phyloP scores from a whole-genome alignment of 2,797 vertebrate genomes.

The Catamblyrhynchus diadema region DNA sequence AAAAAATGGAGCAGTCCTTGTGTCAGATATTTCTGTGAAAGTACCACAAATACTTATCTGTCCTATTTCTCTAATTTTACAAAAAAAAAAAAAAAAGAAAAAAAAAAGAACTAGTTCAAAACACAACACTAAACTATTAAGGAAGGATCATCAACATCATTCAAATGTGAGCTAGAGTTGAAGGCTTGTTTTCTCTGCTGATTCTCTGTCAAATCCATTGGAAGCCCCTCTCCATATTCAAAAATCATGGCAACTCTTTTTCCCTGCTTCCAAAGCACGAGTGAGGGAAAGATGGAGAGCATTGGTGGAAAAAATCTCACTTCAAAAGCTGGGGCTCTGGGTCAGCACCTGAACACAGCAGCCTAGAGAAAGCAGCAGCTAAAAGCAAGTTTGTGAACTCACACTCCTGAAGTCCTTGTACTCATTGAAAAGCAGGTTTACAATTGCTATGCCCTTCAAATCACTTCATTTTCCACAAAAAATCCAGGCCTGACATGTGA shows the following conservation, averaged over 20 bases:
- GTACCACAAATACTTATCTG: neutral
- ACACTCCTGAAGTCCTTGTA: neutral
- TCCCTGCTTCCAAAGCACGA: neutral
- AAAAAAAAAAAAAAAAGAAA: neutral
- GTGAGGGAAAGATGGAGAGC: accelerated
- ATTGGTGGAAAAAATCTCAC: accelerated
- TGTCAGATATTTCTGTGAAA: too few relatives aligned
- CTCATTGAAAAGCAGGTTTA: neutral
- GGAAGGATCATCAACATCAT: neutral
- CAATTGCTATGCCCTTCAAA: neutral
- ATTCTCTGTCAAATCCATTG: neutral
- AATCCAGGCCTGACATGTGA: neutral
- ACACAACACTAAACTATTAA: neutral
- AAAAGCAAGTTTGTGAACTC: neutral
- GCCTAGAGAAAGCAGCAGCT: neutral
- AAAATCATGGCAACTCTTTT: neutral
- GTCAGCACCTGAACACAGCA: neutral
- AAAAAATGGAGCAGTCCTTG: too few relatives aligned
- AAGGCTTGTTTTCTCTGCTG: neutral
- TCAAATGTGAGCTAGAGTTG: neutral
- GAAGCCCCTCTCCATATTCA: neutral
- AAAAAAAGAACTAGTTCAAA: neutral
- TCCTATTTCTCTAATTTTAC: neutral
- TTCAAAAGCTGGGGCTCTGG: neutral
- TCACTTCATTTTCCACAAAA: neutral